phyloP scores from a whole-genome alignment of 1,140 invertebrate species.

The Formica exsecta region DNA sequence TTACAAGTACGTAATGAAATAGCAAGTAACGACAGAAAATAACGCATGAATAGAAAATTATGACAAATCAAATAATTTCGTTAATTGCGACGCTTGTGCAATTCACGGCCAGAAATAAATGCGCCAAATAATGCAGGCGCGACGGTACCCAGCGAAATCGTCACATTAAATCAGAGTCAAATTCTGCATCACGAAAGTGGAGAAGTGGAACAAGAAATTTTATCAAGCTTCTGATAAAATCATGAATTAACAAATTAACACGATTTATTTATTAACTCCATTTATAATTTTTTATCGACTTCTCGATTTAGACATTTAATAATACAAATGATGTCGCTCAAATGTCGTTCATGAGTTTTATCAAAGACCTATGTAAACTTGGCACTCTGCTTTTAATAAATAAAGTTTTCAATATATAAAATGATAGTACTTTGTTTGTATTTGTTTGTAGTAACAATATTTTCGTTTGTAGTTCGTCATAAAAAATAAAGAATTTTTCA shows the following conservation, averaged over 20 bases:
- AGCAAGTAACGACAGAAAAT: slow-evolving; percentile 13
- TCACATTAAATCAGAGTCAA: neutral
- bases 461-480: no score
- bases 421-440: no score
- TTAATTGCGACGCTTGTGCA: slow-evolving; percentile 33
- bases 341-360: neutral
- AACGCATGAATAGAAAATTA: slow-evolving; percentile 32
- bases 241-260: neutral
- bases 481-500: no score
- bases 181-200: neutral
- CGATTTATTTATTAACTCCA: neutral
- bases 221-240: neutral
- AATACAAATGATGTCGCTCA: neutral
- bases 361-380: no score
- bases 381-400: no score
- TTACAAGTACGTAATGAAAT: neutral
- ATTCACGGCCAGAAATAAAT: neutral
- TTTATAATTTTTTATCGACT: neutral
- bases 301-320: no score
- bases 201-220: neutral
- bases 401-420: no score
- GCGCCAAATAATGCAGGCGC: neutral
- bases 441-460: no score
- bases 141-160: neutral
- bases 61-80: slow-evolving; percentile 25